These are phyloP conservation scores for Dynastes grantii DNA, from an alignment of 2,888 invertebrate species.

Conservation along the genomic window DNA sequence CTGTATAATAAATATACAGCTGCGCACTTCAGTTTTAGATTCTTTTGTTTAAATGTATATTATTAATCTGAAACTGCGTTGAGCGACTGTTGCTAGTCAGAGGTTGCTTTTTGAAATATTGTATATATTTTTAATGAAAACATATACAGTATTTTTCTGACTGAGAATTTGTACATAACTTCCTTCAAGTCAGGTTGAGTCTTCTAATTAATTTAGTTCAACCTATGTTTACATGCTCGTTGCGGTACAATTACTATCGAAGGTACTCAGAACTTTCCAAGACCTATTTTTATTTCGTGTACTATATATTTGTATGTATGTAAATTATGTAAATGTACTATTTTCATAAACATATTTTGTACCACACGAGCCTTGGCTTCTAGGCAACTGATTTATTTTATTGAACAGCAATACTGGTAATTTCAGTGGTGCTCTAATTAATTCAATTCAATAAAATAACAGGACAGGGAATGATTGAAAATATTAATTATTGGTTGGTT, in stretches of 20 bases:
- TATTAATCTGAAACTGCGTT: slow-evolving; percentile 67
- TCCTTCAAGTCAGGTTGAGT: slow-evolving; percentile 53
- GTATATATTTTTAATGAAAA: slow-evolving; percentile 65
- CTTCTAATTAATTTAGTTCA: slow-evolving; percentile 54
- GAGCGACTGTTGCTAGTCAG: slow-evolving; percentile 68
- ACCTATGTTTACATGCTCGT: slow-evolving; percentile 53
- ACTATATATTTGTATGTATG: slow-evolving; percentile 57
- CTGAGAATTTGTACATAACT: slow-evolving; percentile 58
- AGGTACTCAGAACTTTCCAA: slow-evolving; percentile 53
- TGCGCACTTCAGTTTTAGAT: slow-evolving; percentile 62
- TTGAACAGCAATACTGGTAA: slow-evolving; percentile 49
- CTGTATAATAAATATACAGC: slow-evolving; percentile 69
- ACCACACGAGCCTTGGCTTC: slow-evolving; percentile 54
- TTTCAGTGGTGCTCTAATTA: slow-evolving; percentile 49
- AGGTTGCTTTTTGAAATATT: slow-evolving; percentile 65
- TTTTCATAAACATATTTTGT: slow-evolving; percentile 57
- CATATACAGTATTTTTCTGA: slow-evolving; percentile 69
- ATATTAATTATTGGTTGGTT: slow-evolving; percentile 54
- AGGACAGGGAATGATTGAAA: slow-evolving; percentile 52
- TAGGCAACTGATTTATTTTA: slow-evolving; percentile 51
- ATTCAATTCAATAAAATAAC: slow-evolving; percentile 49
- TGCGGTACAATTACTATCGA: slow-evolving; percentile 57
- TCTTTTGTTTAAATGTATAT: slow-evolving; percentile 51
- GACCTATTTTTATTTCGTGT: slow-evolving; percentile 57
- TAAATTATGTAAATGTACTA: slow-evolving; percentile 57